Conservation (phyloP, 2,888 invertebrate species). For the Dicranocentrus wangi region DNA sequence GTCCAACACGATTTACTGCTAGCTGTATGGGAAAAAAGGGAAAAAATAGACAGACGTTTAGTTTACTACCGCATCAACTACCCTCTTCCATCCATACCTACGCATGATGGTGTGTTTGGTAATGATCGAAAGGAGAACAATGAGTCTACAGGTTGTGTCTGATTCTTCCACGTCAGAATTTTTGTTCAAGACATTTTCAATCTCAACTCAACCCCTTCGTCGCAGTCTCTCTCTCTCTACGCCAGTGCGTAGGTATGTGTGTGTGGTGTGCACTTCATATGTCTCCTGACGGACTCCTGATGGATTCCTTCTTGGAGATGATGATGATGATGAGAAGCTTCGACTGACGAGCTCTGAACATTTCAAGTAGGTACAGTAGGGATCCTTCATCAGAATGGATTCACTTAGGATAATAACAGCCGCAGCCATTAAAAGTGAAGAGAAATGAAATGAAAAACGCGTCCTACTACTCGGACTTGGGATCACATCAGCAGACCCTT, state of each 20-base stretch:
- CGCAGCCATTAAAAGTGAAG: slow-evolving; percentile 34
- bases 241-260: not conserved
- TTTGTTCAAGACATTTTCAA: slow-evolving; percentile 15
- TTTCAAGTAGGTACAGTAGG: slow-evolving; percentile 39
- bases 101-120: slow-evolving; percentile 20
- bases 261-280: not conserved
- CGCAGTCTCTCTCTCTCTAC: too few species aligned
- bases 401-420: slow-evolving; percentile 5
- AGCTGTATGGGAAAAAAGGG: slow-evolving; percentile 30
- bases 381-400: slow-evolving; percentile 33
- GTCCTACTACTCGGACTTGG: too few species aligned
- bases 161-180: slow-evolving; percentile 46
- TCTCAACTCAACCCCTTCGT: slow-evolving; percentile 24
- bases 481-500: slow-evolving; percentile 45
- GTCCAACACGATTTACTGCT: slow-evolving; percentile 21
- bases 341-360: not conserved
- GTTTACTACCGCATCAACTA: slow-evolving; percentile 12
- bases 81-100: slow-evolving; percentile 26
- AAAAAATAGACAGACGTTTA: slow-evolving; percentile 29
- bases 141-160: slow-evolving; percentile 58
- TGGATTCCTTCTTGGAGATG: slow-evolving; percentile 14
- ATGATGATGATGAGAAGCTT: not conserved
- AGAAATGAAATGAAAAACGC: slow-evolving; percentile 43
- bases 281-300: slow-evolving; percentile 14
- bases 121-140: slow-evolving; percentile 39